Conservation (phyloP, 2,113 vertebrate species). For the Limanda limanda region DNA sequence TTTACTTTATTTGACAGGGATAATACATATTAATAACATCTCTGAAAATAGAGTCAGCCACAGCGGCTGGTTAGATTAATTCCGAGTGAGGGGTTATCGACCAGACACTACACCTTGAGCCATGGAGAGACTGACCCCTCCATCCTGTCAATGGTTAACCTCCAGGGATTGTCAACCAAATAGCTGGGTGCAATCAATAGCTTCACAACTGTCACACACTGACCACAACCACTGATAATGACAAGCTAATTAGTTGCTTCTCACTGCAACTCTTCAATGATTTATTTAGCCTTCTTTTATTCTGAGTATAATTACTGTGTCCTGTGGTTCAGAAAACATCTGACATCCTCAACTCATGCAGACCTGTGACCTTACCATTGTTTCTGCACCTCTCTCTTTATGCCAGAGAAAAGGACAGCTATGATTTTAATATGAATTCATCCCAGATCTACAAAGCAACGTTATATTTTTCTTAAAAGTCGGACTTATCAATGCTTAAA, state of each 20-base stretch:
- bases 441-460: too few relatives aligned
- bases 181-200: conserved; percentile 27
- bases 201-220: conserved; percentile 42
- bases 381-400: too few relatives aligned
- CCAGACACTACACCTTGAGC: neutral
- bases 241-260: conserved; percentile 48
- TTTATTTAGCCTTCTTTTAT: conserved; percentile 24
- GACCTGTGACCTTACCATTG: too few relatives aligned
- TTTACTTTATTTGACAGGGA: neutral
- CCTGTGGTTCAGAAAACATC: too few relatives aligned
- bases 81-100: conserved; percentile 47
- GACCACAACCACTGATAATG: conserved; percentile 49
- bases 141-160: conserved; percentile 61
- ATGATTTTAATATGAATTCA: too few relatives aligned
- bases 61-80: neutral
- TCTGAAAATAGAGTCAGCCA: too few relatives aligned
- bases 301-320: too few relatives aligned
- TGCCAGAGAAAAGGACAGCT: too few relatives aligned
- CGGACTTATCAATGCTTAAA: too few relatives aligned
- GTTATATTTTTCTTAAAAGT: too few relatives aligned
- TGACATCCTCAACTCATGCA: too few relatives aligned
- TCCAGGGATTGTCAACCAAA: conserved; percentile 47
- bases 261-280: conserved; percentile 43
- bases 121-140: conserved; percentile 42
- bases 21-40: too few relatives aligned